A percentile compares a stretch with the other conserved stretches of the same genome.
phyloP scores from a whole-genome alignment of 2,888 invertebrate species.

The Apoderus coryli region DNA sequence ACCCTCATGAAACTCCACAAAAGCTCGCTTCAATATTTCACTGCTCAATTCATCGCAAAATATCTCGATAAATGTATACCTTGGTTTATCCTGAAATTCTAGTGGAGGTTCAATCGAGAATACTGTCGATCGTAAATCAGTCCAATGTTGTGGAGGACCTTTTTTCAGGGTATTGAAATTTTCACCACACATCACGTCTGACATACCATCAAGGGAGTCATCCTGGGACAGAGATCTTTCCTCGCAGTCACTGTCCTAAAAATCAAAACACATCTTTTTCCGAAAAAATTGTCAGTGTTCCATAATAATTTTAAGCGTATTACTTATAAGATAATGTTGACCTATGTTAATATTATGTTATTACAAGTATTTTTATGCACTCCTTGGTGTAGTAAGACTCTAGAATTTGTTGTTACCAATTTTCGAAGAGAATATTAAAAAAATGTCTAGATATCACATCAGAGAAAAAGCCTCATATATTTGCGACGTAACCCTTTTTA shows the following conservation, averaged over 20 bases:
- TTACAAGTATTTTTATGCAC: too few relatives aligned
- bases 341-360: too few relatives aligned
- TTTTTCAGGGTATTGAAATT: conserved; percentile 74
- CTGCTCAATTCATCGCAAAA: conserved; percentile 35
- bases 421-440: too few relatives aligned
- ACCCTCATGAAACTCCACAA: conserved; percentile 32
- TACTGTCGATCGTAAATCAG: conserved; percentile 39
- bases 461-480: conserved; percentile 1
- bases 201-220: conserved; percentile 59
- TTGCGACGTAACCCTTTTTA: too few relatives aligned
- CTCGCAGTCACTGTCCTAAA: conserved; percentile 72
- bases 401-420: too few relatives aligned
- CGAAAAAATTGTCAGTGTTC: too few relatives aligned
- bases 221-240: conserved; percentile 64
- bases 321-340: too few relatives aligned
- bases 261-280: too few relatives aligned
- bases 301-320: too few relatives aligned
- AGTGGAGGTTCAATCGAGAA: conserved; percentile 69
- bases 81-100: conserved; percentile 61
- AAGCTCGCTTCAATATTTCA: conserved; percentile 35
- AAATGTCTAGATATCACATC: too few relatives aligned
- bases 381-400: too few relatives aligned
- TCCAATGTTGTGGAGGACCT: conserved; percentile 51
- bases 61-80: conserved; percentile 28
- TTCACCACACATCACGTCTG: conserved; percentile 66